These are phyloP conservation scores for Aphis gossypii DNA, from an alignment of 1,140 invertebrate species.

Conservation along the genomic window DNA sequence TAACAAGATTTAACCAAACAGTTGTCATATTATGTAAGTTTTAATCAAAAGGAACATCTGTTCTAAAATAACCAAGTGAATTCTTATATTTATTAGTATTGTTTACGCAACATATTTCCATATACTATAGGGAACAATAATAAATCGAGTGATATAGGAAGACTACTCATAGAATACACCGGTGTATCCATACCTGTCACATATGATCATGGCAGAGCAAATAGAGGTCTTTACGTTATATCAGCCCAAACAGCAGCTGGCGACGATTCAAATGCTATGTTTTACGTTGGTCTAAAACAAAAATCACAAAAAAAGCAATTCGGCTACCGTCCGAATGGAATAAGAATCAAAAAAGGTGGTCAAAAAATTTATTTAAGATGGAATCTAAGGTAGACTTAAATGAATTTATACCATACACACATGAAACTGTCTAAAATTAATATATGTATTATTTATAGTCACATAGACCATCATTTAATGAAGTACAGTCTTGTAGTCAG, in stretches of 20 bases:
- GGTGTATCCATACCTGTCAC: slow-evolving; percentile 7
- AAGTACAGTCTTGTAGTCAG: slow-evolving; percentile 41
- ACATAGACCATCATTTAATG: slow-evolving; percentile 33
- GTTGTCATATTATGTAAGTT: slow-evolving; percentile 14
- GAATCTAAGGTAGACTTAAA: slow-evolving; percentile 43
- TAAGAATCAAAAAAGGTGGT: slow-evolving; percentile 29
- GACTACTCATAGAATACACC: slow-evolving; percentile 22
- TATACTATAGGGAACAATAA: neutral
- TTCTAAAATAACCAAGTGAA: neutral
- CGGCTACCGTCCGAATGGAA: neutral
- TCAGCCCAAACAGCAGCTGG: neutral
- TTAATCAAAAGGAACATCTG: neutral
- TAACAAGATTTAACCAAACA: neutral
- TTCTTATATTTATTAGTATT: neutral
- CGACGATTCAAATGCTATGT: neutral
- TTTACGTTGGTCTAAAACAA: neutral
- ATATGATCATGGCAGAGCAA: neutral
- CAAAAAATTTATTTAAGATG: slow-evolving; percentile 30
- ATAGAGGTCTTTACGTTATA: slow-evolving; percentile 28
- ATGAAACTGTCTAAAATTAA: neutral
- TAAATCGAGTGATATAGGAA: neutral
- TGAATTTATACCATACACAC: neutral
- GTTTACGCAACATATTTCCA: neutral
- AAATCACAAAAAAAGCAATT: neutral
- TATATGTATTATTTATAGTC: neutral